These are phyloP conservation scores for Barnardius zonarius DNA, from an alignment of 2,113 vertebrate species.

Conservation along the genomic window DNA sequence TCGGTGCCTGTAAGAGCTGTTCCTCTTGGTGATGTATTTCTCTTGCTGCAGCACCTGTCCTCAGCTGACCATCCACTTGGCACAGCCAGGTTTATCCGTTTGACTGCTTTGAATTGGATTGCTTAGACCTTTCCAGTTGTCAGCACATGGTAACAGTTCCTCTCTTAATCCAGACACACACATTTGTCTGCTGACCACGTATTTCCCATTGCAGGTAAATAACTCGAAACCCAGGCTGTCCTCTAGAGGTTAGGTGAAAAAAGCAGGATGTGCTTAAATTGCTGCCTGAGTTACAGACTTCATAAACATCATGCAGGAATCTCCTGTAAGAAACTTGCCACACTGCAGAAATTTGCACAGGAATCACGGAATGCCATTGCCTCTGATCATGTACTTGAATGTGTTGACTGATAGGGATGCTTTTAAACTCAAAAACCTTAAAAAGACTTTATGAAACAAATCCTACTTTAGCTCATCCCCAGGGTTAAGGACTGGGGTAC, in stretches of 20 bases:
- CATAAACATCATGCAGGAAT: not conserved
- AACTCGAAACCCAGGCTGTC: not conserved
- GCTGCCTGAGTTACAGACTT: not conserved
- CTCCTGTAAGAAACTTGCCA: not conserved
- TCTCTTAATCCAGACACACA: not conserved
- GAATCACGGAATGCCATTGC: not conserved
- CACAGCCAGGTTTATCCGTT: not conserved
- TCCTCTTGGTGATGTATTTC: not conserved
- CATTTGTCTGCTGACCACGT: not conserved
- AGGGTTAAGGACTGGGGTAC: not conserved
- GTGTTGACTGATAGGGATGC: not conserved
- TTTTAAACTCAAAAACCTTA: slow-evolving; percentile 11
- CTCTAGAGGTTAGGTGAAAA: not conserved
- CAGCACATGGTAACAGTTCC: not conserved
- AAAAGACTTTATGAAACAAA: not conserved
- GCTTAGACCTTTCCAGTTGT: not conserved
- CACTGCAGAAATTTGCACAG: not conserved
- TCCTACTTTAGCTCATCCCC: not conserved
- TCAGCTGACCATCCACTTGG: not conserved
- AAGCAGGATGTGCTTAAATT: not conserved
- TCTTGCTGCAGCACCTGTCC: not conserved
- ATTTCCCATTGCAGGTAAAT: not conserved
- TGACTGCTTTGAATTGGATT: not conserved
- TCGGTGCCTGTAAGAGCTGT: not conserved
- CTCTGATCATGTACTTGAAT: not conserved